Percentiles rank a stretch among this genome's conserved stretches.
These are phyloP conservation scores for Parauchenoglanis punctatus DNA, from an alignment of 2,797 vertebrate genomes.

Conservation along the genomic window DNA sequence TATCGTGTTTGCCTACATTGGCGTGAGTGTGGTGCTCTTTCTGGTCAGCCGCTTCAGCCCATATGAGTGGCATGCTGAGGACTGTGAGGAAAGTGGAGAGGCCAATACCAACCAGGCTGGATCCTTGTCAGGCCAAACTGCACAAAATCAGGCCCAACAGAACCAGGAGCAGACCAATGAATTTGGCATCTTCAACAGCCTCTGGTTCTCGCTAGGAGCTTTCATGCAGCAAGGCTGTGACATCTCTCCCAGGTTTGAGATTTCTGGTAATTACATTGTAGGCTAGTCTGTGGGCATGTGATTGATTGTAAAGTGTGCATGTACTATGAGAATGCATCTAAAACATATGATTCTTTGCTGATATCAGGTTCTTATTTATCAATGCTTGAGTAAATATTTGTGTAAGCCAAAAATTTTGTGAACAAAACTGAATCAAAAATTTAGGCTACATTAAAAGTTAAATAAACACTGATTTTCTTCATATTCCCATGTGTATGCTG, in stretches of 20 bases:
- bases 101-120: conserved; percentile 74
- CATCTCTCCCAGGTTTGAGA: conserved; percentile 93
- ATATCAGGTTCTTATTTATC: not conserved
- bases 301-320: not conserved
- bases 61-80: conserved; percentile 96
- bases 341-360: not conserved
- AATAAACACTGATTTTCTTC: not conserved
- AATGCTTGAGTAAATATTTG: not conserved
- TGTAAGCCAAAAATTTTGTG: not conserved
- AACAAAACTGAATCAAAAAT: not conserved
- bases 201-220: conserved; percentile 98
- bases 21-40: conserved; percentile 97
- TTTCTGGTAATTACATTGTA: not conserved
- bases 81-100: conserved; percentile 89
- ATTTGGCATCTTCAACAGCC: conserved; percentile 98
- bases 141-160: conserved; percentile 81
- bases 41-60: conserved; percentile 98
- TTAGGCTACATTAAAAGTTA: not conserved
- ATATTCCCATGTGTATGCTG: not conserved
- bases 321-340: not conserved
- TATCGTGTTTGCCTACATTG: conserved; percentile 99
- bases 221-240: conserved; percentile 99
- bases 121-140: conserved; percentile 69
- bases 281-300: not conserved
- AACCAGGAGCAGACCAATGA: conserved; percentile 91